Conservation (phyloP, 2,113 vertebrate species). For the Phycodurus eques region DNA sequence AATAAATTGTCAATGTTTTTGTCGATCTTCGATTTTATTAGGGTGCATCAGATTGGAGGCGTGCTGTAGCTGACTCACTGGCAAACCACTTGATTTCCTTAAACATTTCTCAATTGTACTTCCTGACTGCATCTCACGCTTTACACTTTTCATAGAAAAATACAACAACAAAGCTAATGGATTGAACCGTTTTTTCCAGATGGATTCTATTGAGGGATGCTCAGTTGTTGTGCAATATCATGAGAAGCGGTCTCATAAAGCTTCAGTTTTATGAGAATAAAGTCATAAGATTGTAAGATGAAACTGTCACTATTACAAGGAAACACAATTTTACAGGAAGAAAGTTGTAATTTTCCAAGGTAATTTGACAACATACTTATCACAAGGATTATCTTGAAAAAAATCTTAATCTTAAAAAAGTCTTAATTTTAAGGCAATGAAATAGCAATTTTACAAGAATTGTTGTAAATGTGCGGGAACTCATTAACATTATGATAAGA, state of each 20-base stretch:
- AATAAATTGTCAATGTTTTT: not conserved
- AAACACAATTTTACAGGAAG: not conserved
- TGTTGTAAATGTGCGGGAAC: too few species aligned
- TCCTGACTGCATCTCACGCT: constrained; percentile 1
- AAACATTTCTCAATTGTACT: constrained; percentile 46
- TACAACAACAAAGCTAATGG: not conserved
- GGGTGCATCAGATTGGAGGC: not conserved
- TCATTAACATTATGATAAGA: too few species aligned
- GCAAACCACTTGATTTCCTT: constrained; percentile 11
- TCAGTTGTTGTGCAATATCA: constrained; percentile 23
- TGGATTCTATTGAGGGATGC: constrained; percentile 30
- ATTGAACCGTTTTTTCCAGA: not conserved
- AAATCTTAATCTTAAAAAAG: too few species aligned
- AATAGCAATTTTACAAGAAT: too few species aligned
- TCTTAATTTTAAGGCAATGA: too few species aligned
- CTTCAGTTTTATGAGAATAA: constrained; percentile 12
- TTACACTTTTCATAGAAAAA: not conserved
- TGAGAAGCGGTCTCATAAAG: not conserved
- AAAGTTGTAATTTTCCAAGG: too few species aligned
- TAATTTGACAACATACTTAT: too few species aligned
- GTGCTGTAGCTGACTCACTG: constrained; percentile 21
- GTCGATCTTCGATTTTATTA: not conserved
- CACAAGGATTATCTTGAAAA: too few species aligned
- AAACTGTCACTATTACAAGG: constrained; percentile 38
- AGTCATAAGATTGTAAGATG: constrained; percentile 52